phyloP scores from a whole-genome alignment of 2,888 invertebrate species.

The Lysandra bellargus region DNA sequence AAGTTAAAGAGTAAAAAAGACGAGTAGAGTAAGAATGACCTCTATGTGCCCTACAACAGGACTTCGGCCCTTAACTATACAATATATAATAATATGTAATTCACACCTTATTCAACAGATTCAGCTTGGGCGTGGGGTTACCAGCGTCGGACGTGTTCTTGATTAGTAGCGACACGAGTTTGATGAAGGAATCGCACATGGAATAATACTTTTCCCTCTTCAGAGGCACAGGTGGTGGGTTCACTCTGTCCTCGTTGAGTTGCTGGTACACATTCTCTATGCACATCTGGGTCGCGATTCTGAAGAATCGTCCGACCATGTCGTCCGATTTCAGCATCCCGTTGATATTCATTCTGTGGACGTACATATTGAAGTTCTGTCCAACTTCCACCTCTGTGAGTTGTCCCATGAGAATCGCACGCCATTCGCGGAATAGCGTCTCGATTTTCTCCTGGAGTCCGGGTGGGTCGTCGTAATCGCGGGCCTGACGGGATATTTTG shows the following conservation, averaged over 20 bases:
- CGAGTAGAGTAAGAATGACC: too few species aligned
- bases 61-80: conserved; percentile 22
- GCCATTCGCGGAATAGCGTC: conserved; percentile 96
- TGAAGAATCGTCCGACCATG: conserved; percentile 97
- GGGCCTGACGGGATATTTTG: conserved; percentile 48
- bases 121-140: conserved; percentile 97
- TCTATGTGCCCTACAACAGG: too few species aligned
- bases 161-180: conserved; percentile 95
- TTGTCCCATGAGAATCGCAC: conserved; percentile 91
- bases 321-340: conserved; percentile 98
- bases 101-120: conserved; percentile 93
- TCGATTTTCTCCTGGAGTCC: conserved; percentile 97
- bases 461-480: conserved; percentile 95
- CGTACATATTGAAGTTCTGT: conserved; percentile 96
- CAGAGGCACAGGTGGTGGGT: conserved; percentile 82
- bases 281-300: conserved; percentile 97
- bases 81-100: too few species aligned
- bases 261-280: conserved; percentile 95
- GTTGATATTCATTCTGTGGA: conserved; percentile 95
- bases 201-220: conserved; percentile 95
- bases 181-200: conserved; percentile 96
- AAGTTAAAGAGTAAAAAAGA: too few species aligned
- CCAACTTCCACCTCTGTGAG: conserved; percentile 90
- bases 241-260: conserved; percentile 85
- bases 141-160: conserved; percentile 94